Evolutionary conservation across 2,797 vertebrate species (phyloP).

Genomic region (Falco berigora): DNA sequence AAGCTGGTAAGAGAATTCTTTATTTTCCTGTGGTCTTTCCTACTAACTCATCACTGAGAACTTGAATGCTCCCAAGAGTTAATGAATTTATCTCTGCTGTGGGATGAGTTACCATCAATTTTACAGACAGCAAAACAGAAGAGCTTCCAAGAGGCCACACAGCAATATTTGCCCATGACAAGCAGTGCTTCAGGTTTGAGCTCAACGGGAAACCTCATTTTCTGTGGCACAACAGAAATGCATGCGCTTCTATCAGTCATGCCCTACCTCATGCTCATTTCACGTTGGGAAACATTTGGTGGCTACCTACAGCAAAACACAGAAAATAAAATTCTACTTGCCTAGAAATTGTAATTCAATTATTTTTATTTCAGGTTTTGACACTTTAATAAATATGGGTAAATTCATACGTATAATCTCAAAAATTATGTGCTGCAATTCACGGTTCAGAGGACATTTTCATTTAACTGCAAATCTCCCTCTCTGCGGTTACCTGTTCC

Average conservation of each 20-base stretch:
- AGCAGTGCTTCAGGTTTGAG: background rate
- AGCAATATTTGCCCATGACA: background rate
- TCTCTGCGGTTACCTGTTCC: background rate
- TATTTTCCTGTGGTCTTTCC: background rate
- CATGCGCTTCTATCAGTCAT: accelerated
- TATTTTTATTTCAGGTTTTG: background rate
- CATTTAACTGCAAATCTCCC: background rate
- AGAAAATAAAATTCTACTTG: background rate
- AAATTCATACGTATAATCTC: background rate
- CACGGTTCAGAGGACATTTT: background rate
- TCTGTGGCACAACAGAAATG: background rate
- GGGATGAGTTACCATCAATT: background rate
- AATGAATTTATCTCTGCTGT: background rate
- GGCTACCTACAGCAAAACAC: background rate
- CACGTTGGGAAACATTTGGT: background rate
- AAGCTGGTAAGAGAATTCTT: background rate
- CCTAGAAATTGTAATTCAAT: background rate
- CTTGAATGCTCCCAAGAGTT: background rate
- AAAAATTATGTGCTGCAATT: background rate
- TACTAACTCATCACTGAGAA: background rate
- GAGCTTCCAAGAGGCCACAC: background rate
- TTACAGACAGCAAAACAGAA: background rate
- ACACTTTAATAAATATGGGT: background rate
- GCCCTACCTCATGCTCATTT: background rate
- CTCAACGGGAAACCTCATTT: background rate